A percentile compares a stretch with the other conserved stretches of the same genome.
Evolutionary conservation across 53 echinoderm and acorn worm species (phyloP).

Genomic region (Stichopus horrens): DNA sequence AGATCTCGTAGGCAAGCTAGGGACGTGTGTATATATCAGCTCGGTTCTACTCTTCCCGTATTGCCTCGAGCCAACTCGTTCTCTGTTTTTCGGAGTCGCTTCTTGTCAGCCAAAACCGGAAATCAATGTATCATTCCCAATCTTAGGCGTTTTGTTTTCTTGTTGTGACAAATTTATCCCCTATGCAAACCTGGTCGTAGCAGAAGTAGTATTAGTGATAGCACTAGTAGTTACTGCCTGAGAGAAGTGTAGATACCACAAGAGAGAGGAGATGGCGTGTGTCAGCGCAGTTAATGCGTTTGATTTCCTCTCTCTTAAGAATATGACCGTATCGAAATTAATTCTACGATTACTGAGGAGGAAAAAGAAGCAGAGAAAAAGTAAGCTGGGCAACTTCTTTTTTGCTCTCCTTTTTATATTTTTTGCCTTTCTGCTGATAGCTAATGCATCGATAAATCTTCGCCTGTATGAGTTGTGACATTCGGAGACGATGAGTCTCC

Average conservation of each 20-base stretch:
- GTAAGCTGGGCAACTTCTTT: not conserved
- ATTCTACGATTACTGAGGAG: constrained; percentile 35
- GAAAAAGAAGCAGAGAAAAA: constrained; percentile 3
- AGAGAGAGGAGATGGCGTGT: not conserved
- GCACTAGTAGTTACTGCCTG: not conserved
- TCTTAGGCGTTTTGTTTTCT: constrained; percentile 16
- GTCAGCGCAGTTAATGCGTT: constrained; percentile 48
- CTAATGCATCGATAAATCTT: constrained; percentile 42
- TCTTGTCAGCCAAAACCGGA: constrained; percentile 38
- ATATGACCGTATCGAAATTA: constrained; percentile 48
- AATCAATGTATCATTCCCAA: constrained; percentile 46
- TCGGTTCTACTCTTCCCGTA: constrained; percentile 14
- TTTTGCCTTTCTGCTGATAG: not conserved
- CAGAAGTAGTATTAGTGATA: not conserved
- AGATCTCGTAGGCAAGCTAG: constrained; percentile 21
- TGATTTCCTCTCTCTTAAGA: constrained; percentile 38
- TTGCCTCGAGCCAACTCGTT: constrained; percentile 39
- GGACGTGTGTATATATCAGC: constrained; percentile 24
- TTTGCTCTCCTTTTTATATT: not conserved
- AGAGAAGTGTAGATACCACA: too few species aligned
- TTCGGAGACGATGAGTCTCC: constrained; percentile 36
- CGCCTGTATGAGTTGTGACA: constrained; percentile 32
- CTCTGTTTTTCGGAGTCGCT: constrained; percentile 23
- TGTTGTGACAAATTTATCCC: constrained; percentile 20
- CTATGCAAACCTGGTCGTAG: constrained; percentile 42